Conservation (phyloP, 2,888 invertebrate species). For the Eupithecia abbreviata region DNA sequence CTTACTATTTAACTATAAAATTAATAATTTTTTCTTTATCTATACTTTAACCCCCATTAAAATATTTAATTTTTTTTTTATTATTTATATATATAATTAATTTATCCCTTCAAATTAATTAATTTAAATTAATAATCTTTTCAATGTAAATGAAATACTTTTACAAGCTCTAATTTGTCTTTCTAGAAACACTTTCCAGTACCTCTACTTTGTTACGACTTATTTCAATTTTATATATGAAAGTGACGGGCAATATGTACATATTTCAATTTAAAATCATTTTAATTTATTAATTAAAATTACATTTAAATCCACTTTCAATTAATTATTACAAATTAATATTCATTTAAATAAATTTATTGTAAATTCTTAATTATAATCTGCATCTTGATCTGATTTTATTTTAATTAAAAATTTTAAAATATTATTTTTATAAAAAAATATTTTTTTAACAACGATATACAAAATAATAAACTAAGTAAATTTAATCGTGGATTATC, state of each 20-base stretch:
- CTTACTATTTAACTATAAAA: constrained; percentile 84
- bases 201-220: constrained; percentile 93
- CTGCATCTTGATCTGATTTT: constrained; percentile 90
- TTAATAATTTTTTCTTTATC: neutral
- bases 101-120: constrained; percentile 69
- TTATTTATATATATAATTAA: constrained; percentile 51
- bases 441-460: constrained; percentile 79
- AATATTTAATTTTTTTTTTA: constrained; percentile 79
- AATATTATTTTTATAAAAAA: constrained; percentile 73
- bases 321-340: constrained; percentile 66
- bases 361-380: constrained; percentile 87
- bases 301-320: constrained; percentile 88
- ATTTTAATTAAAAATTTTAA: constrained; percentile 68
- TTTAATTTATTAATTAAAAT: constrained; percentile 80
- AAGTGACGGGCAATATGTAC: constrained; percentile 92
- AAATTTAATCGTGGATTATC: constrained; percentile 86
- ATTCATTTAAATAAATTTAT: constrained; percentile 83
- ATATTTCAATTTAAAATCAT: constrained; percentile 87
- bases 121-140: constrained; percentile 75
- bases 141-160: constrained; percentile 88
- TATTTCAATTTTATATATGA: constrained; percentile 87
- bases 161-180: constrained; percentile 85
- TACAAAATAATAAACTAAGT: constrained; percentile 78
- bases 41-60: constrained; percentile 64
- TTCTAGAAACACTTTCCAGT: constrained; percentile 89